Evolutionary conservation across 1,140 invertebrate genomes (phyloP).

Genomic region (Carposina sasakii): DNA sequence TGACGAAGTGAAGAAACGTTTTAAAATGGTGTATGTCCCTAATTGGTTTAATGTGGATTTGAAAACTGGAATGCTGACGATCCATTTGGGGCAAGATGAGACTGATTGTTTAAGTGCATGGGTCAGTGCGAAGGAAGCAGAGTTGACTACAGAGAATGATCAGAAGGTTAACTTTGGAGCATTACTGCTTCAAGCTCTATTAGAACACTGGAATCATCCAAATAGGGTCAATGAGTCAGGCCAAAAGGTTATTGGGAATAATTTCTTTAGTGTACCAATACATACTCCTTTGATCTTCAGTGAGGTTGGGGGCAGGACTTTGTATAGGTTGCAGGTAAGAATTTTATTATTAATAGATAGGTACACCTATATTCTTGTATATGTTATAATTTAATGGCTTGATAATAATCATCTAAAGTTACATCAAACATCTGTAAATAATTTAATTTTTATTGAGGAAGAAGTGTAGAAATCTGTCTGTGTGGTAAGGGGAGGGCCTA

Average conservation of each 20-base stretch:
- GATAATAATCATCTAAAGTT: not conserved
- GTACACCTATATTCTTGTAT: not conserved
- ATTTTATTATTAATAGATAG: not conserved
- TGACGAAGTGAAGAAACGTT: slow-evolving; percentile 93
- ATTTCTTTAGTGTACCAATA: slow-evolving; percentile 92
- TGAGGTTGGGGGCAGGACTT: slow-evolving; percentile 94
- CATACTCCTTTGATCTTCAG: slow-evolving; percentile 99
- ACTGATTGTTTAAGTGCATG: slow-evolving; percentile 98
- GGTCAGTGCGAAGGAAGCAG: slow-evolving; percentile 97
- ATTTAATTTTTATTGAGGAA: too few relatives aligned
- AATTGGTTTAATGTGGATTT: slow-evolving; percentile 99
- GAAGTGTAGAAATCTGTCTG: too few relatives aligned
- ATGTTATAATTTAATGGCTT: not conserved
- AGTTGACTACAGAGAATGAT: slow-evolving; percentile 87
- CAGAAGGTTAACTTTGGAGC: slow-evolving; percentile 98
- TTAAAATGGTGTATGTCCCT: slow-evolving; percentile 96
- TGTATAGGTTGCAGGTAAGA: slow-evolving; percentile 77
- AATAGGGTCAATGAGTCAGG: slow-evolving; percentile 77
- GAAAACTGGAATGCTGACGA: slow-evolving; percentile 98
- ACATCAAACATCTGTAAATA: too few relatives aligned
- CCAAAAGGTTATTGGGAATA: slow-evolving; percentile 80
- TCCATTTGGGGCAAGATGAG: slow-evolving; percentile 97
- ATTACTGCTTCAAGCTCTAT: slow-evolving; percentile 92
- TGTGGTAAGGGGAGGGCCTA: too few relatives aligned
- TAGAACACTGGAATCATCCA: slow-evolving; percentile 94